Evolutionary conservation across 2,888 invertebrate genomes (phyloP).

Genomic region (Diloba caeruleocephala): DNA sequence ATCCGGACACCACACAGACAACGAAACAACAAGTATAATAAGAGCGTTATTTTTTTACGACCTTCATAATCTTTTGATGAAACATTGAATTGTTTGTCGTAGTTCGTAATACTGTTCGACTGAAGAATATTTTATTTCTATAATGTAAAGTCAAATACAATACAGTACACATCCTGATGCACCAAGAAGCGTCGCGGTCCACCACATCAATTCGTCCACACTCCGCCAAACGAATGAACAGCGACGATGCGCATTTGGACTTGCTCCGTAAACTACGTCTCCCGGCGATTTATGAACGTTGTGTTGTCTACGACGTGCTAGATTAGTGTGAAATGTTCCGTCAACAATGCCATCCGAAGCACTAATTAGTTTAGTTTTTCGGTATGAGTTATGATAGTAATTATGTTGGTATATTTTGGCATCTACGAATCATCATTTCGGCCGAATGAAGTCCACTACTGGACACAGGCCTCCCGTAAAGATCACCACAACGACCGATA

Average conservation of each 20-base stretch:
- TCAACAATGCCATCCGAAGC: slow-evolving; percentile 43
- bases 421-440: too few relatives aligned
- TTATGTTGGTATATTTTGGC: slow-evolving; percentile 22
- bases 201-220: slow-evolving; percentile 35
- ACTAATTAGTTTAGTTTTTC: slow-evolving; percentile 49
- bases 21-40: too few relatives aligned
- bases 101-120: too few relatives aligned
- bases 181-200: slow-evolving; percentile 16
- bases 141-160: background rate
- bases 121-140: too few relatives aligned
- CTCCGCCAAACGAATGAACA: slow-evolving; percentile 39
- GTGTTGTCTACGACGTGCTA: slow-evolving; percentile 24
- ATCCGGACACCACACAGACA: too few relatives aligned
- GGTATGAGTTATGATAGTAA: slow-evolving; percentile 35
- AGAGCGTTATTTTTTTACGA: too few relatives aligned
- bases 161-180: background rate
- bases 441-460: too few relatives aligned
- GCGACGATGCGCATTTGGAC: slow-evolving; percentile 43
- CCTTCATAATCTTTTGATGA: too few relatives aligned
- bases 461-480: too few relatives aligned
- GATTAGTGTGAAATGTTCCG: slow-evolving; percentile 46
- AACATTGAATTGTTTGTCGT: too few relatives aligned
- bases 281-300: slow-evolving; percentile 43
- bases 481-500: too few relatives aligned
- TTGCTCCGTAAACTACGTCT: slow-evolving; percentile 30